Percentiles rank a stretch among this genome's conserved stretches.
phyloP scores from a whole-genome alignment of 2,113 vertebrate species.

The Phaethon lepturus region DNA sequence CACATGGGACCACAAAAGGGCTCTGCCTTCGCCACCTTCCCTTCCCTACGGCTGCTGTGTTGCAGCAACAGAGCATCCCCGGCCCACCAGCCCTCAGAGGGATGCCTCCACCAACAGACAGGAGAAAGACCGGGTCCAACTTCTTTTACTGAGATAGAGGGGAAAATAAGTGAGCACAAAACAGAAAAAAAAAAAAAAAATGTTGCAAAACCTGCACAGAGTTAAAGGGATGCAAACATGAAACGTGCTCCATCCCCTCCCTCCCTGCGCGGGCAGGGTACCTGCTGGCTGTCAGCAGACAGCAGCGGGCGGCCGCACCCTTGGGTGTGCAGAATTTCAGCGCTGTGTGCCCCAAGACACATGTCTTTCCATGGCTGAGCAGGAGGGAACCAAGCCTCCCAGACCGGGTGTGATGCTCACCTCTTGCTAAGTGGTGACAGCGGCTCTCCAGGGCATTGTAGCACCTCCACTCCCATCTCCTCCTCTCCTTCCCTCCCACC shows the following conservation, averaged over 20 bases:
- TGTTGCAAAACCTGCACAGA: not conserved
- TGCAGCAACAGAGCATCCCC: not conserved
- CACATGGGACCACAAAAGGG: not conserved
- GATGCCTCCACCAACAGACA: not conserved
- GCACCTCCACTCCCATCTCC: not conserved
- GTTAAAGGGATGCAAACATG: not conserved
- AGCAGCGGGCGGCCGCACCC: not conserved
- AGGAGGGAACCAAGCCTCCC: not conserved
- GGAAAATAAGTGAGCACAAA: not conserved
- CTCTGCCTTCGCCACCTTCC: not conserved
- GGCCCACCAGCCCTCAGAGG: not conserved
- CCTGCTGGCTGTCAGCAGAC: not conserved
- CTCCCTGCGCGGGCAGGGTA: not conserved
- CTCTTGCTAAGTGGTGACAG: not conserved
- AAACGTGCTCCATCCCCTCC: accelerated
- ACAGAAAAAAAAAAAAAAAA: not conserved
- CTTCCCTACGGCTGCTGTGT: not conserved
- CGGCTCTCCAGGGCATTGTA: not conserved
- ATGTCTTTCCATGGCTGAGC: not conserved
- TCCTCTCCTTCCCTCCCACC: not conserved
- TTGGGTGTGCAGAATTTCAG: not conserved
- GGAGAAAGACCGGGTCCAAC: not conserved
- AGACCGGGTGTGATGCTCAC: not conserved
- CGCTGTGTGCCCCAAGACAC: accelerated
- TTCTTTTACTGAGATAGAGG: not conserved